Base-by-base conservation (phyloP, 2,888 invertebrate genomes). In the Tiliacea citrago region DNA sequence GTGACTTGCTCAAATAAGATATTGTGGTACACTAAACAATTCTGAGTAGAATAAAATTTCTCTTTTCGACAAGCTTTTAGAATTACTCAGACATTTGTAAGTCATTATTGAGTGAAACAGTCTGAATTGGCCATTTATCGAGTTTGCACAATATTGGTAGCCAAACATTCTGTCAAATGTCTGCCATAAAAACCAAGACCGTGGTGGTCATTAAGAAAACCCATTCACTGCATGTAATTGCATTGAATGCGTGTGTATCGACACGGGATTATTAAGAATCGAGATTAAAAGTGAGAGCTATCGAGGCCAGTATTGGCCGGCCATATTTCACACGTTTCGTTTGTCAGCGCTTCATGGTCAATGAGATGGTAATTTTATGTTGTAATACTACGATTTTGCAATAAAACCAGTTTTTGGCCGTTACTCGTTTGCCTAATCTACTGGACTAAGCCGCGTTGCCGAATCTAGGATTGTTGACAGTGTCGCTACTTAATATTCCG, bases 341-440 rank as follows among this genome's bases (percentile, higher is more conserved):
- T 81, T 89, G 89, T 89, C 85, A 86, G 73, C 79, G 76, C 86
- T 89, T 89, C 91, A 92, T 89, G 93, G 92, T 92, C 93, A 93
- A 92, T 93, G 90, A 92, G 90, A 93, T 93, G 92, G 86, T 92
- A 91, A 92, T 92, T 85, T 88, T 82, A 88, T 93, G 89, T 92
- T 83, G 90, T 92, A 92, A 93, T 88, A 83, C 73, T 85, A 68
- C 39, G 79, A 86, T 90, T 90, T 89, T 81, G 89, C 88, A 90
- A 91, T 85, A 75, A 85, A 90, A 93, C 92, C 87, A 81, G 92
- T 92, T 92, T 87, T 88, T 81, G 39, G 47, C 39, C 47, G 69
- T 83, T 86, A 84, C 79, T 63, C 81, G 75, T 88, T 88, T 87
- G 81, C 82, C 78, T 85, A 86, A 81, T 79, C 45, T 70, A 67